Percentiles rank a stretch among this genome's conserved stretches.
These are phyloP conservation scores for Erebia palarica DNA, from an alignment of 2,888 invertebrate genomes.

Conservation along the genomic window DNA sequence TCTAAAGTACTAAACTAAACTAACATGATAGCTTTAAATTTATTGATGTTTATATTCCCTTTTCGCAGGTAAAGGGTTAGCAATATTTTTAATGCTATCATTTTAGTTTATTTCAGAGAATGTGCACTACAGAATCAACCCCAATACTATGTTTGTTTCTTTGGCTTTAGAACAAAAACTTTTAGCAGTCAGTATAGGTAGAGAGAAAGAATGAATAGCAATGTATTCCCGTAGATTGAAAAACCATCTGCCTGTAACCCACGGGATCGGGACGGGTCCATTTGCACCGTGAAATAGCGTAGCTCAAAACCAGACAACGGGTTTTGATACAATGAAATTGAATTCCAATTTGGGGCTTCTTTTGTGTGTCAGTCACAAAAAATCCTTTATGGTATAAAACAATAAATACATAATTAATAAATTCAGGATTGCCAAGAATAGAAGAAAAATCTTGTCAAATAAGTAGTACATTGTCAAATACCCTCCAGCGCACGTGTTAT, in stretches of 20 bases:
- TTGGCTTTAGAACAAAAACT: too few relatives aligned
- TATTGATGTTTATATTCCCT: too few relatives aligned
- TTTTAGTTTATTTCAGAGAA: too few relatives aligned
- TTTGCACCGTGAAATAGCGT: slow-evolving; percentile 17
- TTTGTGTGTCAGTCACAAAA: not conserved
- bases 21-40: too few relatives aligned
- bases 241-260: slow-evolving; percentile 25
- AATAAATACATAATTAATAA: not conserved
- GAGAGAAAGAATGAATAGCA: slow-evolving; percentile 19
- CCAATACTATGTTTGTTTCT: too few relatives aligned
- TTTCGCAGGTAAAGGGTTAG: too few relatives aligned
- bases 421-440: not conserved
- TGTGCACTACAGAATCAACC: too few relatives aligned
- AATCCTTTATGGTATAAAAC: not conserved
- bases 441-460: too few relatives aligned
- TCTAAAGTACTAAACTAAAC: too few relatives aligned
- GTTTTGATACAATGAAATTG: slow-evolving; percentile 24
- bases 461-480: too few relatives aligned
- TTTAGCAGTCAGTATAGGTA: not conserved
- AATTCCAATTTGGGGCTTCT: slow-evolving; percentile 17
- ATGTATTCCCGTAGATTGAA: slow-evolving; percentile 24
- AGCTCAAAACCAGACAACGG: slow-evolving; percentile 28
- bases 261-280: slow-evolving; percentile 10
- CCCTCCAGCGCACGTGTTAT: too few relatives aligned
- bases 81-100: too few relatives aligned